phyloP scores from a whole-genome alignment of 2,797 vertebrate species.

The Cyprinella venusta region DNA sequence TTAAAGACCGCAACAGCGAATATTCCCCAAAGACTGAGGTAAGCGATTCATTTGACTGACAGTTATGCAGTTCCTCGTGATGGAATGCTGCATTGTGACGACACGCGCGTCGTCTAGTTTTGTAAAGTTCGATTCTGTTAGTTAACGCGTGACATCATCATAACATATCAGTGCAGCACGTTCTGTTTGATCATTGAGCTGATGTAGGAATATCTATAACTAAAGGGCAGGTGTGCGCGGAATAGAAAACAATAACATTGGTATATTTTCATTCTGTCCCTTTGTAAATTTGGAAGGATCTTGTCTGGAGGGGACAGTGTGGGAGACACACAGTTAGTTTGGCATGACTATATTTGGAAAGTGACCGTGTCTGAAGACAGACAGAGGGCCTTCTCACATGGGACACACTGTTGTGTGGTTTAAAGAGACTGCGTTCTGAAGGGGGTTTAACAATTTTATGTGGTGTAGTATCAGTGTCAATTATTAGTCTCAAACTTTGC shows the following conservation, averaged over 20 bases:
- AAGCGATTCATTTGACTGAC: background rate
- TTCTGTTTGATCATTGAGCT: slow-evolving; percentile 30
- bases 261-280: slow-evolving; percentile 3
- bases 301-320: slow-evolving; percentile 9
- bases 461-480: background rate
- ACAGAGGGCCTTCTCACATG: slow-evolving; percentile 38
- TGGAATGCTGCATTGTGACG: slow-evolving; percentile 48
- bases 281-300: slow-evolving; percentile 17
- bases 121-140: slow-evolving; percentile 10
- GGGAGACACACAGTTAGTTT: slow-evolving; percentile 66
- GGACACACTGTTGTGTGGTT: slow-evolving; percentile 16
- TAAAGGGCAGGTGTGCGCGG: slow-evolving; percentile 46
- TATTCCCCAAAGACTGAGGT: slow-evolving; percentile 44
- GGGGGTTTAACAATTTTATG: background rate
- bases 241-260: background rate
- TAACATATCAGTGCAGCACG: slow-evolving; percentile 43
- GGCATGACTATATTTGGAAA: slow-evolving; percentile 85
- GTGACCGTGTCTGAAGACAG: slow-evolving; percentile 71
- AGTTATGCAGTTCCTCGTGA: slow-evolving; percentile 11
- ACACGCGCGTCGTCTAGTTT: background rate
- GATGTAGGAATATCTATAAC: slow-evolving; percentile 28
- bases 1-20: slow-evolving; percentile 4
- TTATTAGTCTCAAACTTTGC: background rate
- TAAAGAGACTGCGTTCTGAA: background rate
- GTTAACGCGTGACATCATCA: slow-evolving; percentile 23